phyloP scores from a whole-genome alignment of 2,888 invertebrate genomes.

The Eumacrocentrus americanus region DNA sequence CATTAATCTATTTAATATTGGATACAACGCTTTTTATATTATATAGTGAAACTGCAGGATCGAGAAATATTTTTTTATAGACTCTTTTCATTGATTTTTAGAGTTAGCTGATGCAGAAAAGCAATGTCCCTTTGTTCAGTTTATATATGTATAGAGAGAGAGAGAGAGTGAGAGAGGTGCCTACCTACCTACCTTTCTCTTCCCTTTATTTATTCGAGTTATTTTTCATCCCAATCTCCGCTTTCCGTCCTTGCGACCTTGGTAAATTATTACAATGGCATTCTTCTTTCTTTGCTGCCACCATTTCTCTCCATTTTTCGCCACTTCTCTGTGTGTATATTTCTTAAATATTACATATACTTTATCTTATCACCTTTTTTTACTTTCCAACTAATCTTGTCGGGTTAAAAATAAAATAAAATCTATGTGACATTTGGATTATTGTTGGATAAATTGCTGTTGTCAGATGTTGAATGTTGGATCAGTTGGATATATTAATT shows the following conservation, averaged over 20 bases:
- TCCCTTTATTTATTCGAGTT: slow-evolving; percentile 32
- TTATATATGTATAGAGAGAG: too few relatives aligned
- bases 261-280: neutral
- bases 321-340: neutral
- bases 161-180: too few relatives aligned
- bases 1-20: slow-evolving; percentile 9
- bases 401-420: too few relatives aligned
- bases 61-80: neutral
- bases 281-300: neutral
- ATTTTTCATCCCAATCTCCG: slow-evolving; percentile 13
- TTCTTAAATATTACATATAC: neutral
- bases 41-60: neutral
- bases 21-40: neutral
- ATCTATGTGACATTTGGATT: too few relatives aligned
- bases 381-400: too few relatives aligned
- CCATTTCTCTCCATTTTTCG: neutral
- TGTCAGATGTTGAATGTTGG: too few relatives aligned
- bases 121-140: too few relatives aligned
- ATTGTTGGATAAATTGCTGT: too few relatives aligned
- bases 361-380: too few relatives aligned
- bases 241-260: neutral
- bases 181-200: slow-evolving; percentile 20
- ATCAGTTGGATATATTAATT: too few relatives aligned
- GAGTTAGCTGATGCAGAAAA: too few relatives aligned
- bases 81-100: too few relatives aligned